A percentile compares a stretch with the other conserved stretches of the same genome.
Conservation (phyloP, 2,888 invertebrate species). For the Xestia xanthographa region DNA sequence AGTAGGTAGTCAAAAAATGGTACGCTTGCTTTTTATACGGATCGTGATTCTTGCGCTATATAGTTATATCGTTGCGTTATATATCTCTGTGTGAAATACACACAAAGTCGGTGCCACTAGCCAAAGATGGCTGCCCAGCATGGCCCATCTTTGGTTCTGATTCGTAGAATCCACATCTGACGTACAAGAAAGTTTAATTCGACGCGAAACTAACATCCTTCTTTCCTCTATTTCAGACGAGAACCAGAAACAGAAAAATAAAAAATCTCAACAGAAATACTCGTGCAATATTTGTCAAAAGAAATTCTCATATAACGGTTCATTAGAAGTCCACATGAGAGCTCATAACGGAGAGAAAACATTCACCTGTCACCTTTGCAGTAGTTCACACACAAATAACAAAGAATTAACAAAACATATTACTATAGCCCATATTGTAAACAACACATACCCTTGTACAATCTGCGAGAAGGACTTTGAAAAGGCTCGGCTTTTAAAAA, state of each 20-base stretch:
- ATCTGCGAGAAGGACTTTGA: slow-evolving; percentile 78
- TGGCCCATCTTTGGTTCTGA: background rate
- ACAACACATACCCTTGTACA: slow-evolving; percentile 77
- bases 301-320: slow-evolving; percentile 74
- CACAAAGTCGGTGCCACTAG: background rate
- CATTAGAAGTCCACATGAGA: slow-evolving; percentile 76
- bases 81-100: too few relatives aligned
- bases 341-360: slow-evolving; percentile 79
- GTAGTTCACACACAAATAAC: slow-evolving; percentile 75
- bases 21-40: too few relatives aligned
- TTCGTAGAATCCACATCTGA: background rate
- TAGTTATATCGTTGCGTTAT: too few relatives aligned
- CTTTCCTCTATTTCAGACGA: slow-evolving; percentile 55
- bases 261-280: slow-evolving; percentile 60
- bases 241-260: slow-evolving; percentile 31
- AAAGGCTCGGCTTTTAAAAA: slow-evolving; percentile 78
- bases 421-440: slow-evolving; percentile 70
- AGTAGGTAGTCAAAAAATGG: too few relatives aligned
- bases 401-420: slow-evolving; percentile 83
- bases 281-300: slow-evolving; percentile 72
- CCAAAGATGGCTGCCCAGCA: background rate
- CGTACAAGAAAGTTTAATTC: background rate
- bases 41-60: too few relatives aligned
- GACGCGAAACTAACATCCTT: background rate
- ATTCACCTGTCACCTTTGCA: slow-evolving; percentile 79